Percentiles rank a stretch among this genome's conserved stretches.
These are phyloP conservation scores for Trogon surrucura DNA, from an alignment of 2,113 vertebrate species.

Conservation along the genomic window DNA sequence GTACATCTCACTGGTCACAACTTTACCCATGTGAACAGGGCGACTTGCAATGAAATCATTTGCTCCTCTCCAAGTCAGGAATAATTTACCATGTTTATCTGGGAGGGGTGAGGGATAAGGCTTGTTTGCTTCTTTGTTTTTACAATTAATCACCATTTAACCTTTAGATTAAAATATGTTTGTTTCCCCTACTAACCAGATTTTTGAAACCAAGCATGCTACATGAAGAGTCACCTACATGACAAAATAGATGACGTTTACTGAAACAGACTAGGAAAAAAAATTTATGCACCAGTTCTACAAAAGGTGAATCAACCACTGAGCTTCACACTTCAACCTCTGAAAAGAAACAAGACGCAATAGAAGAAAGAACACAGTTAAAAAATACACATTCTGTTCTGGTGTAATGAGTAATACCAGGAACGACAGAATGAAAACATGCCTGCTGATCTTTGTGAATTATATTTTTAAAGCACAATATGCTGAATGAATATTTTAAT, in stretches of 20 bases:
- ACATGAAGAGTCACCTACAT: neutral
- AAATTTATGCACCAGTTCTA: neutral
- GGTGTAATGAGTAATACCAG: conserved; percentile 10
- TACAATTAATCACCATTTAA: neutral
- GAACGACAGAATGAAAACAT: neutral
- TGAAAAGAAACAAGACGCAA: neutral
- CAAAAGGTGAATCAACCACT: conserved; percentile 15
- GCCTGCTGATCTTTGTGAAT: neutral
- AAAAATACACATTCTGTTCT: conserved; percentile 7
- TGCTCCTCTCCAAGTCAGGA: neutral
- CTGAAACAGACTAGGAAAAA: neutral
- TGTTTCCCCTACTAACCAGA: neutral
- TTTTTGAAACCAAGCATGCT: neutral
- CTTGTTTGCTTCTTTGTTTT: neutral
- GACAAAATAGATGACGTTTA: neutral
- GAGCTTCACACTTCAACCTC: neutral
- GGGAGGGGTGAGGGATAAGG: neutral
- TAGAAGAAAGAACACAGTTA: neutral
- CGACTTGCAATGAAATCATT: neutral
- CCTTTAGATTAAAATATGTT: neutral
- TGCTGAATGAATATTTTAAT: conserved; percentile 43
- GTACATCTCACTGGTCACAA: neutral
- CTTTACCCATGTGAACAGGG: neutral
- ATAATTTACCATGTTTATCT: neutral
- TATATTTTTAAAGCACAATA: conserved; percentile 28